Evolutionary conservation across 2,113 vertebrate genomes (phyloP), one percentile per base, ranked within the genome.

Genomic region (Hirundichthys speculiger): DNA sequence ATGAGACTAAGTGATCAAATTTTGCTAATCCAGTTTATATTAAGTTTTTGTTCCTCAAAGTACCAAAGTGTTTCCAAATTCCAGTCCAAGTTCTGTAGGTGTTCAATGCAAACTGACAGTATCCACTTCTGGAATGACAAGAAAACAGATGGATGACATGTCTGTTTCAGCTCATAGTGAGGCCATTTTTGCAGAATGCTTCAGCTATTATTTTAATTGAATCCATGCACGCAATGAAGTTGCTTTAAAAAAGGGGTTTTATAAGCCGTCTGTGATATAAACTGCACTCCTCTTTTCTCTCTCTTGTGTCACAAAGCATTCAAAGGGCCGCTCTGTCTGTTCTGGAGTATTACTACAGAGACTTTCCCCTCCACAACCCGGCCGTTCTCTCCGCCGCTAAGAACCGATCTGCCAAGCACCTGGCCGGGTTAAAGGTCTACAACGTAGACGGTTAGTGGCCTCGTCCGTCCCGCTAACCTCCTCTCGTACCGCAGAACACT

Each of bases 271-370:
- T 30, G 15, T 39, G 4, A 64, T 45, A 16, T 53, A 38, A 30
- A 53, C 18, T 11, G 1, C 42, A 46, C 13, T 40, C 50, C 25
- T 16, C 45, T 24, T 13, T 20, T 79, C 42, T 72, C 21, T 74
- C 22, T 69, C 42, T 73, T 38, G 1, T 62, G 21, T 60, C 47
- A 25, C 5, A 41, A 83, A 99, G 97, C 85, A 95, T 99, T 80
- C 96, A 99, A 81, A 90, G 93, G 78, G 96, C 96, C n/a, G 96
- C 96, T 8, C 72, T 98, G 78, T 93, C 94, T 74, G 90, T 99
- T 73, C 86, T 99, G 88, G 95, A 98, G 89, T 95, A 94, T 75
- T 99, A 98, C 92, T 97, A 98, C 88, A 93, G 90, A 90, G 97
- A 98, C 80, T 99, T 99, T 84, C 91, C 94, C 2, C 92, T 97